Percentiles rank a stretch among this genome's conserved stretches.
Conservation (phyloP, 2,797 vertebrate genomes). For the Holocentrus rufus region DNA sequence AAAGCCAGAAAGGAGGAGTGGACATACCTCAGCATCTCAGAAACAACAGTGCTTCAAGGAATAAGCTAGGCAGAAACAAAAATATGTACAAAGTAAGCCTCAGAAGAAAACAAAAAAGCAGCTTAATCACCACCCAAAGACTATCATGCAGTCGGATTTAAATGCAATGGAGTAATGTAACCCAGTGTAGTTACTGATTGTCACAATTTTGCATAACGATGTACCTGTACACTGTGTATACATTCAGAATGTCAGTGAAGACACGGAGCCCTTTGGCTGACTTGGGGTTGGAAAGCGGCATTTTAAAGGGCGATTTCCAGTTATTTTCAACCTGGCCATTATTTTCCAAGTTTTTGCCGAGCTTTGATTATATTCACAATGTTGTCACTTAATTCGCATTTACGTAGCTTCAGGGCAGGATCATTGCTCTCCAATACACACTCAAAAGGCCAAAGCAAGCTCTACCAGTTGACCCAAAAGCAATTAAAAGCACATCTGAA, state of each 20-base stretch:
- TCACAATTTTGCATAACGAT: conserved; percentile 51
- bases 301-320: not conserved
- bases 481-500: too few species aligned
- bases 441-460: too few species aligned
- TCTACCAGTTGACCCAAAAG: too few species aligned
- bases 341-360: too few species aligned
- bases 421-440: too few species aligned
- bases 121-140: conserved; percentile 42
- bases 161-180: conserved; percentile 55
- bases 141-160: conserved; percentile 27
- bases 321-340: too few species aligned
- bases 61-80: conserved; percentile 25
- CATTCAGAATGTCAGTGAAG: conserved; percentile 77
- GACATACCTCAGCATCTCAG: conserved; percentile 74
- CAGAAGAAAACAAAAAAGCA: conserved; percentile 40
- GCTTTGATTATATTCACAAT: too few species aligned
- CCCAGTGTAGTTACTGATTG: conserved; percentile 76
- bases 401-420: too few species aligned
- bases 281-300: conserved; percentile 60
- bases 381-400: too few species aligned
- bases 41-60: conserved; percentile 58
- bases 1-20: conserved; percentile 49
- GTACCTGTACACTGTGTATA: conserved; percentile 60
- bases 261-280: conserved; percentile 54
- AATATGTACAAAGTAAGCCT: conserved; percentile 45